Conservation (phyloP, 2,797 vertebrate species). For the Stomatorhinus walkeri region DNA sequence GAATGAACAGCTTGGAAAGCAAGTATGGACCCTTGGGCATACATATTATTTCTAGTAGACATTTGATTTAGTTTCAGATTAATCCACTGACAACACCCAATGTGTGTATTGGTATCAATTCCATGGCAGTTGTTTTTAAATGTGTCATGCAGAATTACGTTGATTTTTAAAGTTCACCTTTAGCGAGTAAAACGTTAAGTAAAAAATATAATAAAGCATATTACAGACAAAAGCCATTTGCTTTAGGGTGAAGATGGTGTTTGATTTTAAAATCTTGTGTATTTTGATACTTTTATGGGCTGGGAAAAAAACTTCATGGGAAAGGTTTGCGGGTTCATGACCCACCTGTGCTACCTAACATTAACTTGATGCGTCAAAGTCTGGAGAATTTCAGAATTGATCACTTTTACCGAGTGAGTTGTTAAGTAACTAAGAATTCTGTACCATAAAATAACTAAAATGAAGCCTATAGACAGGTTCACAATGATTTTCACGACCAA, state of each 20-base stretch:
- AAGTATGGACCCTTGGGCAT: neutral
- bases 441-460: neutral
- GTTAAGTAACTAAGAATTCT: neutral
- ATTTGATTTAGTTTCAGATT: neutral
- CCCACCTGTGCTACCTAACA: neutral
- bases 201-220: constrained; percentile 8
- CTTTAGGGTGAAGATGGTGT: constrained; percentile 21
- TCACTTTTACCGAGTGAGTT: neutral
- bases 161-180: neutral
- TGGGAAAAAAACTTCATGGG: neutral
- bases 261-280: constrained; percentile 27
- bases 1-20: constrained; percentile 1
- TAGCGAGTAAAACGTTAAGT: neutral
- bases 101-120: neutral
- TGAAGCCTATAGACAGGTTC: neutral
- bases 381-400: neutral
- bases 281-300: constrained; percentile 17
- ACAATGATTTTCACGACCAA: neutral
- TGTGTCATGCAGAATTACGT: neutral
- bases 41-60: neutral
- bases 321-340: neutral
- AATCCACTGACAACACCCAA: neutral
- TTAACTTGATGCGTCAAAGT: neutral
- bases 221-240: constrained; percentile 19
- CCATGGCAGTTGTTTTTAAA: neutral